Conservation (phyloP, 2,888 invertebrate genomes). For the Lycocerus yunnanus region DNA sequence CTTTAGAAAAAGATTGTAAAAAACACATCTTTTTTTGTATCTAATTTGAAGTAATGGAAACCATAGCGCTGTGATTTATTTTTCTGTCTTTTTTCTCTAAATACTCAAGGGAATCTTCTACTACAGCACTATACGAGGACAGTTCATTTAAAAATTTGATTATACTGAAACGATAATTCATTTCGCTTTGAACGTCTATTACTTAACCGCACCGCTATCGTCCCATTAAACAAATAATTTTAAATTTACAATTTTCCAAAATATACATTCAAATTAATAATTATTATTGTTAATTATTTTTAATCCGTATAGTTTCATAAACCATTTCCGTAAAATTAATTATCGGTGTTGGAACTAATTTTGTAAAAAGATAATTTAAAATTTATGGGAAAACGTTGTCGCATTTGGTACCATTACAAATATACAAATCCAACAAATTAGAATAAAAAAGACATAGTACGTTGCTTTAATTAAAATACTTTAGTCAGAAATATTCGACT, state of each 20-base stretch:
- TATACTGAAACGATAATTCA: too few species aligned
- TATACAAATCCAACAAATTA: not conserved
- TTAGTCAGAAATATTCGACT: constrained; percentile 9
- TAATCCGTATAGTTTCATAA: too few species aligned
- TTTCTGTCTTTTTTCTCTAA: not conserved
- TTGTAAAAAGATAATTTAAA: not conserved
- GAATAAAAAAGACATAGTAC: not conserved
- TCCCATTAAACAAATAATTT: too few species aligned
- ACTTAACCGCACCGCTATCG: not conserved
- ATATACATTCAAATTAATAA: too few species aligned
- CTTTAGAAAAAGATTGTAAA: not conserved
- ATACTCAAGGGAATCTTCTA: not conserved
- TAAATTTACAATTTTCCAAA: too few species aligned
- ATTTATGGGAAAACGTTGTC: not conserved
- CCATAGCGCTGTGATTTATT: not conserved
- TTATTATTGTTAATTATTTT: too few species aligned
- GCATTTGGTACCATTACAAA: not conserved
- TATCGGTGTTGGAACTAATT: not conserved
- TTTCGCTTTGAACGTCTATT: not conserved
- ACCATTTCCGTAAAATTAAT: too few species aligned
- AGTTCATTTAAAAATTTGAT: not conserved
- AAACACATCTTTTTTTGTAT: not conserved
- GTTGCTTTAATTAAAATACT: not conserved
- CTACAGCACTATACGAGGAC: not conserved
- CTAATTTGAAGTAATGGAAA: not conserved